Percentiles rank a stretch among this genome's conserved stretches.
These are phyloP conservation scores for Torymus auratus DNA, from an alignment of 2,888 invertebrate genomes.

Conservation along the genomic window DNA sequence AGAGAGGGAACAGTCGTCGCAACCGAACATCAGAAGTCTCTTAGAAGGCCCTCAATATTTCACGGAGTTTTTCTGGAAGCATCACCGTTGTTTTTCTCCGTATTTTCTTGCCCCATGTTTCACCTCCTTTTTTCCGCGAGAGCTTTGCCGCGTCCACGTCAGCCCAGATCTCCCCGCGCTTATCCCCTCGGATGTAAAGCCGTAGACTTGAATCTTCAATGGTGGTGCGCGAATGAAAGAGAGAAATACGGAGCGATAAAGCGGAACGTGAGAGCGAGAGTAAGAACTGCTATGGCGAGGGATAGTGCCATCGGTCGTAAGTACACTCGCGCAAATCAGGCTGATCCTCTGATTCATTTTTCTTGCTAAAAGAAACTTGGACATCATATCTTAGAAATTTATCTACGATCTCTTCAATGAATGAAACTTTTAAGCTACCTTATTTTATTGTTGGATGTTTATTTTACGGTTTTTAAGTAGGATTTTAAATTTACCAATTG, in stretches of 20 bases:
- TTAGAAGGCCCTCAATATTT: slow-evolving; percentile 71
- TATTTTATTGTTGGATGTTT: too few species aligned
- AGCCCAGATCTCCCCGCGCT: slow-evolving; percentile 59
- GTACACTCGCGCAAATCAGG: too few species aligned
- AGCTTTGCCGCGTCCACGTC: slow-evolving; percentile 63
- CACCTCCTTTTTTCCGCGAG: not conserved
- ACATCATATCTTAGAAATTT: too few species aligned
- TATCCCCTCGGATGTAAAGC: slow-evolving; percentile 55
- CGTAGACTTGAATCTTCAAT: slow-evolving; percentile 25
- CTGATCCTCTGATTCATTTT: too few species aligned
- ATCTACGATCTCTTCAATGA: too few species aligned
- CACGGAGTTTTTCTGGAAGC: slow-evolving; percentile 65
- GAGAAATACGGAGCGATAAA: slow-evolving; percentile 1
- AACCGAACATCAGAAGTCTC: slow-evolving; percentile 70
- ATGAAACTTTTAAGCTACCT: too few species aligned
- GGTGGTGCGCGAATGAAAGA: not conserved
- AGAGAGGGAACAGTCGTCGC: slow-evolving; percentile 15
- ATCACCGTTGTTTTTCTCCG: not conserved
- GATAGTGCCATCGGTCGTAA: too few species aligned
- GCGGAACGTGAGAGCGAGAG: not conserved
- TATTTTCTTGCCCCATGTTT: not conserved
- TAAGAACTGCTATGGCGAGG: not conserved
- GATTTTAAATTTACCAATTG: too few species aligned
- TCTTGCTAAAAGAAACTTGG: too few species aligned
- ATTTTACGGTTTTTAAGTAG: too few species aligned